Evolutionary conservation across 1,140 invertebrate genomes (phyloP), one percentile per base, ranked within the genome.

Genomic region (Drusus annulatus): DNA sequence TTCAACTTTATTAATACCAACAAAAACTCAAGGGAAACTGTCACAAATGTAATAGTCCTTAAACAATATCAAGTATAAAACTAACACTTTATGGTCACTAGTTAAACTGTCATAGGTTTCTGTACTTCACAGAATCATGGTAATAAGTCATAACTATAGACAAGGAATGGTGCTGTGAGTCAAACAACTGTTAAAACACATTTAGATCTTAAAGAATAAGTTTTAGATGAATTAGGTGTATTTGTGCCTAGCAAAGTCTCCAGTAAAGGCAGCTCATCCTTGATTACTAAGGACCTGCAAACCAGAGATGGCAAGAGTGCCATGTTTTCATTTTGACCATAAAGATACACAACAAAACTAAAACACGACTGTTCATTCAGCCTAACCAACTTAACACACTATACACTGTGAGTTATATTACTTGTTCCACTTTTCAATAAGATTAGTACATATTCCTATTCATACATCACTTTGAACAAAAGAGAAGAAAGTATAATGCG

Each of bases 261-360:
- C 36, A 15, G 50, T 52, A 68, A 54, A 68, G 76, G 76, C 45
- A 60, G 85, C 25, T 63, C 87, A 68, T 85, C 84, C 86, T 86
- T 86, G 87, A 28, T 86, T 89, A 90, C 89, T 88, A 89, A 87
- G 88, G 89, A 90, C 89, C 89, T 90, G 89, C 85, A 90, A 90
- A 89, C 87, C 88, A 90, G 89, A 89, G 83, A 88, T 82, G 84
- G 84, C 81, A 85, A 73, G 13, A 52, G 19, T 51, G 50, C 69
- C 69, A 54, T 17, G 36, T 73, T 51, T n/a, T 73, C 50, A 86
- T 81, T 78, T 68, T 71, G 76, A 74, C 76, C 74, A 80, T 58
- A 65, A 65, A 17, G 36, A 45, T 16, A 65, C 19, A 45, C 5
- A 68, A 68, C 31, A 36, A 68, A 68, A 31, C n/a, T 21, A 56